Evolutionary conservation across 2,888 invertebrate species (phyloP), one percentile per base, ranked within the genome.

Genomic region (Clitarchus hookeri): DNA sequence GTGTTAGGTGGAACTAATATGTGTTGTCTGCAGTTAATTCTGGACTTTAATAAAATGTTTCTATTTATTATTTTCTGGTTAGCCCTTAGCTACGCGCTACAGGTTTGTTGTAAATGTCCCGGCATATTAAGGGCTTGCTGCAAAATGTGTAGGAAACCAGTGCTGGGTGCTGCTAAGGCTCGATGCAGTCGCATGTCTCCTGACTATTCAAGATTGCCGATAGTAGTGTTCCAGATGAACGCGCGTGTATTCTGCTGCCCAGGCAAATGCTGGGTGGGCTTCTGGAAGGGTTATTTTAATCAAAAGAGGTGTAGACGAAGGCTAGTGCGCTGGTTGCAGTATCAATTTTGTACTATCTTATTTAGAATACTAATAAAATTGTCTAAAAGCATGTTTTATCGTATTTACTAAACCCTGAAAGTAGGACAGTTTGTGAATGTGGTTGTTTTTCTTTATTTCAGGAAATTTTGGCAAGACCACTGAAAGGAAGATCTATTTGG

Each of bases 241-340:
- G 84, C 77, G 44, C 85, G 84, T 85, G 86, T 88, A 86, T 89
- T 89, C 87, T 89, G 94, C 93, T 93, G 92, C 93, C 92, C 93
- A 91, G 93, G 93, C 92, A 95, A 94, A 93, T 94, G 94, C 94
- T 94, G 95, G 93, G 94, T 96, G 94, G 95, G 95, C 93, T 94
- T 94, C 93, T 95, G 95, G 95, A 95, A 94, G 93, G 95, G 95
- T 93, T 96, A 94, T 94, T 95, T 95, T 93, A 96, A 95, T 94
- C 94, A 94, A 93, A 95, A 95, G 93, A 94, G 94, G 92, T 94
- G 94, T 93, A 94, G 95, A 82, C 84, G 87, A 85, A 85, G 87
- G 80, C 25, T 36, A 4, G 36, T 84, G 86, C 86, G 86, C 82
- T 87, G 87, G 83, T 83, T 84, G 85, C 84, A 87, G 83, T 85